These are phyloP conservation scores for Sebastes hopkinsi DNA, from an alignment of 2,797 vertebrate genomes.

Conservation along the genomic window DNA sequence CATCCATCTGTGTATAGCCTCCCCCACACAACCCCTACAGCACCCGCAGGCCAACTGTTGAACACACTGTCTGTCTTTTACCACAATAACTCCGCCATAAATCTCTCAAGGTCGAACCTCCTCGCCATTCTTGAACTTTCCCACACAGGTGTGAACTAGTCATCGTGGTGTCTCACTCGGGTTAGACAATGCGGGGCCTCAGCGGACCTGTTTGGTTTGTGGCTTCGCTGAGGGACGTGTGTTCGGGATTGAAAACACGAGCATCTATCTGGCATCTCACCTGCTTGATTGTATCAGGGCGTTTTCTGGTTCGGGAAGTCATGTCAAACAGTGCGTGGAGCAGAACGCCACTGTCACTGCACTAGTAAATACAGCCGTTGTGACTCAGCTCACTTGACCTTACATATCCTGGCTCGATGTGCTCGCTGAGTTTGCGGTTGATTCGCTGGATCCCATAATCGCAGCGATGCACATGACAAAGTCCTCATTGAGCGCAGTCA, in stretches of 20 bases:
- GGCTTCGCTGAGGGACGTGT: slow-evolving; percentile 52
- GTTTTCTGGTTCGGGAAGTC: slow-evolving; percentile 31
- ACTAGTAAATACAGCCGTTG: slow-evolving; percentile 27
- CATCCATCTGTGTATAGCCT: not conserved
- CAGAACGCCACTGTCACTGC: slow-evolving; percentile 18
- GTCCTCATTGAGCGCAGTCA: slow-evolving; percentile 72
- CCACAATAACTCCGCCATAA: slow-evolving; percentile 64
- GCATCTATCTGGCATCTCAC: slow-evolving; percentile 40
- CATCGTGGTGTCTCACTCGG: slow-evolving; percentile 63
- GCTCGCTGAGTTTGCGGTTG: slow-evolving; percentile 55
- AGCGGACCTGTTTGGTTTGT: slow-evolving; percentile 73
- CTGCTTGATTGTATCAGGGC: slow-evolving; percentile 51
- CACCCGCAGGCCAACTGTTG: slow-evolving; percentile 41
- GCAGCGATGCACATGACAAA: slow-evolving; percentile 70
- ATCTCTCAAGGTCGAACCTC: slow-evolving; percentile 54
- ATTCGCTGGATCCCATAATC: slow-evolving; percentile 58
- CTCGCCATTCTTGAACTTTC: slow-evolving; percentile 62
- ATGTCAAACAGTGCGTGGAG: slow-evolving; percentile 14
- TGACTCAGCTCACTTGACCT: slow-evolving; percentile 67
- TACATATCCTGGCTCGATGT: slow-evolving; percentile 50
- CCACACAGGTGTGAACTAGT: slow-evolving; percentile 74
- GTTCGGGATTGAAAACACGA: slow-evolving; percentile 50
- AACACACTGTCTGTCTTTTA: slow-evolving; percentile 47
- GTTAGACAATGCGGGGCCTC: slow-evolving; percentile 68
- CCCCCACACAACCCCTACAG: slow-evolving; percentile 1